phyloP scores from a whole-genome alignment of 37 sponge, comb jelly and placozoan genomes.

The Hexactinellida sp. region DNA sequence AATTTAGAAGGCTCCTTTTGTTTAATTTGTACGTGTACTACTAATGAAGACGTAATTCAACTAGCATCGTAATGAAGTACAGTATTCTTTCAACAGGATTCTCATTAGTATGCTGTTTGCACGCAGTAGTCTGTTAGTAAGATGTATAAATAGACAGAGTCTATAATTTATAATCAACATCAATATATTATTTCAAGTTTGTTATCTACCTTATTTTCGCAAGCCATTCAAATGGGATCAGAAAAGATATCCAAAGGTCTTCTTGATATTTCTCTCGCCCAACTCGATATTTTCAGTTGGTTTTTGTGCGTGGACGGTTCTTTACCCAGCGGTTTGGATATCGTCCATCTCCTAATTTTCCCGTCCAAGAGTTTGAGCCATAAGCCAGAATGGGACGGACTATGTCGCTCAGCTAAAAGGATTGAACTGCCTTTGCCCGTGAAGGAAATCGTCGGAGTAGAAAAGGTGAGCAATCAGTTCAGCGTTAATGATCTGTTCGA shows the following conservation, averaged over 20 bases:
- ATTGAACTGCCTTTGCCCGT: neutral
- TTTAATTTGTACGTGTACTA: neutral
- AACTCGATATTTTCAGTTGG: constrained; percentile 17
- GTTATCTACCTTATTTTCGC: neutral
- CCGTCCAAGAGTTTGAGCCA: neutral
- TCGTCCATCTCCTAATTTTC: constrained; percentile 30
- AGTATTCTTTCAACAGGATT: neutral
- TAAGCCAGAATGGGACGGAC: neutral
- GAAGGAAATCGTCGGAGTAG: neutral
- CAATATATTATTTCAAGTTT: neutral
- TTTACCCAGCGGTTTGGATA: constrained; percentile 39
- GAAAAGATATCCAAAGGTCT: neutral
- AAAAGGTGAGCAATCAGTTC: constrained; percentile 16
- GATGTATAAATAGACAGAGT: neutral
- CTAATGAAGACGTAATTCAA: neutral
- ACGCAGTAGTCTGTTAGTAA: neutral
- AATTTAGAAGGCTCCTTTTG: too few species aligned
- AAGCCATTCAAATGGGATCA: neutral
- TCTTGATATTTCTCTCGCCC: neutral
- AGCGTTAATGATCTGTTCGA: constrained; percentile 43
- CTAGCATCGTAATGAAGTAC: neutral
- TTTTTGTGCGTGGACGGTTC: constrained; percentile 42
- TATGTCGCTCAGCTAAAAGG: neutral
- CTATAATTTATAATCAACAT: neutral
- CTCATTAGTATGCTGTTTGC: neutral